Conservation (phyloP, 2,888 invertebrate genomes). For the Dasypogon diadema region DNA sequence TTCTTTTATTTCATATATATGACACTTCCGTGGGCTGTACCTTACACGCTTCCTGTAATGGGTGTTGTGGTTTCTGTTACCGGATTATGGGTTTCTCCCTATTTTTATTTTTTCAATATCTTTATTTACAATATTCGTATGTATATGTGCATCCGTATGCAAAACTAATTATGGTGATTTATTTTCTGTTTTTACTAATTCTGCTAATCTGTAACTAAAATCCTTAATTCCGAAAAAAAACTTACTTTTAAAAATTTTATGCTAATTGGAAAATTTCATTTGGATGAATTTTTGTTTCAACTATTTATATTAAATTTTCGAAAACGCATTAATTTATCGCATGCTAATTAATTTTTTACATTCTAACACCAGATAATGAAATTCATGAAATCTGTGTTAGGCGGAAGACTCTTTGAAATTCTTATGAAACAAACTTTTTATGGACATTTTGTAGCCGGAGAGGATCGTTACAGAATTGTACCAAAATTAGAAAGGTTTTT, state of each 20-base stretch:
- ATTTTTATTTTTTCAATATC: conserved; percentile 24
- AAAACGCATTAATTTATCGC: background rate
- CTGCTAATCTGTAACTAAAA: too few relatives aligned
- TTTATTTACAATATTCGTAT: background rate
- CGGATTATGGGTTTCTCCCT: conserved; percentile 39
- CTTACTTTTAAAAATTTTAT: too few relatives aligned
- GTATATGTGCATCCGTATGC: background rate
- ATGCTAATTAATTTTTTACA: background rate
- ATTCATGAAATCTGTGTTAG: conserved; percentile 79
- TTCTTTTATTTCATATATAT: conserved; percentile 56
- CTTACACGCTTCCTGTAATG: conserved; percentile 41
- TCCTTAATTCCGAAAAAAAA: too few relatives aligned
- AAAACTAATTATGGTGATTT: too few relatives aligned
- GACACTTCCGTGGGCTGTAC: conserved; percentile 42
- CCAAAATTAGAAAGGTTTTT: conserved; percentile 82
- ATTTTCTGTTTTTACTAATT: background rate
- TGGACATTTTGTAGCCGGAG: conserved; percentile 99
- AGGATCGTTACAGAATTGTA: conserved; percentile 86
- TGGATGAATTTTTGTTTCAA: background rate
- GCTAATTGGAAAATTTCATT: too few relatives aligned
- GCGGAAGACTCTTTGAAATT: conserved; percentile 82
- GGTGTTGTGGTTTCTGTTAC: conserved; percentile 44
- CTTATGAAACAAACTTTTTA: conserved; percentile 97
- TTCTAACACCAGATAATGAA: conserved; percentile 80
- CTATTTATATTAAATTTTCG: background rate